Base-by-base conservation (phyloP, 2,797 vertebrate species). In the Pangasius larnaudii region DNA sequence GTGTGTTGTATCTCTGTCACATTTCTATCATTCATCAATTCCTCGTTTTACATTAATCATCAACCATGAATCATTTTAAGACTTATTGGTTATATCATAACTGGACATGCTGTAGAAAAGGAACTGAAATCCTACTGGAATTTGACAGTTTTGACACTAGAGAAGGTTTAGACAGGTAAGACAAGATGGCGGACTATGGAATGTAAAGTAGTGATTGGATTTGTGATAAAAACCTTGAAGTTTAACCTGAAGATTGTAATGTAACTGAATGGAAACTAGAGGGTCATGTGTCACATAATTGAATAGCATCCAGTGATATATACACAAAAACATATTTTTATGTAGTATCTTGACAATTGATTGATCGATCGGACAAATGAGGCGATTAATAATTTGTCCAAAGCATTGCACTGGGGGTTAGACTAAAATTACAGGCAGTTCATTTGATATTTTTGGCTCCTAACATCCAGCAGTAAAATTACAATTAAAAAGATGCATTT, bases 111-210 rank as follows among this genome's bases (percentile, higher is more conserved):
- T 36, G 16, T 51, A 30, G 53, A 22, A 81, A 63, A 36, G 51
- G 22, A 77, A 42, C 39, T 58, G 58, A 67, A n/a, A 9, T 46
- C 22, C 49, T 51, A 69, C 42, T 67, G 84, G 78, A 56, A 85
- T 53, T 27, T 56, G 61, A 79, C 85, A 18, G 56, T 72, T 81
- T 81, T 30, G 63, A 85, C 14, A 81, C 9, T 67, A 65, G 30
- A 78, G 69, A 78, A 65, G 83, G 56, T 51, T 81, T 74, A 53
- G 63, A 74, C 14, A 85, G 39, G 77, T 74, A 69, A 33, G 79
- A 51, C 13, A 74, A 72, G 59, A 58, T 1, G 33, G 3, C n/a
- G 56, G 71, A 39, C 42, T 74, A 6, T 75, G 69, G 61, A 85
- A 63, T 13, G 84, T 59, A 65, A 86, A 65, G 71, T 61, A 71